phyloP scores from a whole-genome alignment of 2,888 invertebrate species.

The Mimachlamys varia region DNA sequence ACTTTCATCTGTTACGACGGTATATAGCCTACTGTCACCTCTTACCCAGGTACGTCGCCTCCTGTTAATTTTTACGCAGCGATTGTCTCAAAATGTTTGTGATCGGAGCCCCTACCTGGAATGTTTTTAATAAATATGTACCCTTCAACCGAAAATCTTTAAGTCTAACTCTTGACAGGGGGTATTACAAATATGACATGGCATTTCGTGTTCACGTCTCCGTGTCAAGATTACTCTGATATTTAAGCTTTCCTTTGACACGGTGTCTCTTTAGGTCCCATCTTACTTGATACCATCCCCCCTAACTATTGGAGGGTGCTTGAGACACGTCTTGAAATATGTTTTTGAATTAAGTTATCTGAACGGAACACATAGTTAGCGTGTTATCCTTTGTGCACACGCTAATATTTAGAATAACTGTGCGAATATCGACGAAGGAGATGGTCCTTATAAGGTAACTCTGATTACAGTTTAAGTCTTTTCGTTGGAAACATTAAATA shows the following conservation, averaged over 20 bases:
- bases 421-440: not conserved
- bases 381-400: not conserved
- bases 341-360: not conserved
- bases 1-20: too few relatives aligned
- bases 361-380: not conserved
- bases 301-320: not conserved
- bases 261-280: not conserved
- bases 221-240: not conserved
- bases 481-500: not conserved
- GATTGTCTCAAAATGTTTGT: not conserved
- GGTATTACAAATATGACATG: conserved; percentile 22
- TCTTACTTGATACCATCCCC: not conserved
- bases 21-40: too few relatives aligned
- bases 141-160: not conserved
- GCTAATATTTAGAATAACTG: conserved; percentile 3
- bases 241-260: not conserved
- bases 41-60: not conserved
- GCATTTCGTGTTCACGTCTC: conserved; percentile 13
- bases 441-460: not conserved
- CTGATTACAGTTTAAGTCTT: conserved; percentile 20
- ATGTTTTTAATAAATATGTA: not conserved
- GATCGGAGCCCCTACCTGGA: not conserved
- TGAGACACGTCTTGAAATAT: not conserved
- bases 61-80: not conserved
- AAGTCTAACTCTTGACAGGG: not conserved